These are phyloP conservation scores for Sycophila sp. DNA, from an alignment of 1,140 invertebrate species.

Conservation along the genomic window DNA sequence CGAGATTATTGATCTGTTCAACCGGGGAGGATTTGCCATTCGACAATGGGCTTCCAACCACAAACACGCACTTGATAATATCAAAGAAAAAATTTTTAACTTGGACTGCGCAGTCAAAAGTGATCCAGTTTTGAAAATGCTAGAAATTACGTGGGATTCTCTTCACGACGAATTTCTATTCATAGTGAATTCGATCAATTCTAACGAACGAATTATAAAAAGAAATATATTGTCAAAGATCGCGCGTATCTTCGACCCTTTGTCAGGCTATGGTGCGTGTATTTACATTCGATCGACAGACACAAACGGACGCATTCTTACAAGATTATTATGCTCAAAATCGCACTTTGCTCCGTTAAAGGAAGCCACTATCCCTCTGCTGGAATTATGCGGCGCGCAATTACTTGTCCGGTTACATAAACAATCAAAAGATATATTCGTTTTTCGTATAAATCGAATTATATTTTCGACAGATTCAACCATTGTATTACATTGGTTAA, in stretches of 20 bases:
- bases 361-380: conserved; percentile 34
- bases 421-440: background rate
- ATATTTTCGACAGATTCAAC: conserved; percentile 23
- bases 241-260: background rate
- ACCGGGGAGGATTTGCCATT: conserved; percentile 49
- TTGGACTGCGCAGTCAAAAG: background rate
- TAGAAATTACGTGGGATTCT: conserved; percentile 41
- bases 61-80: background rate
- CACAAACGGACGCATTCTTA: background rate
- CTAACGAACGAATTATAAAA: background rate
- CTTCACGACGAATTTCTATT: conserved; percentile 23
- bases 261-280: background rate
- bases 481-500: conserved; percentile 18
- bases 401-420: conserved; percentile 43
- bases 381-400: conserved; percentile 58
- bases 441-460: background rate
- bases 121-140: conserved; percentile 31
- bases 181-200: background rate
- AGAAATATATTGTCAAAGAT: background rate
- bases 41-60: conserved; percentile 59
- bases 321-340: background rate
- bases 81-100: background rate
- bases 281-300: conserved; percentile 1
- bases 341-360: conserved; percentile 7
- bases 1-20: conserved; percentile 41